Conservation (phyloP, 2,888 invertebrate species). For the Stenoptilia bipunctidactyla region DNA sequence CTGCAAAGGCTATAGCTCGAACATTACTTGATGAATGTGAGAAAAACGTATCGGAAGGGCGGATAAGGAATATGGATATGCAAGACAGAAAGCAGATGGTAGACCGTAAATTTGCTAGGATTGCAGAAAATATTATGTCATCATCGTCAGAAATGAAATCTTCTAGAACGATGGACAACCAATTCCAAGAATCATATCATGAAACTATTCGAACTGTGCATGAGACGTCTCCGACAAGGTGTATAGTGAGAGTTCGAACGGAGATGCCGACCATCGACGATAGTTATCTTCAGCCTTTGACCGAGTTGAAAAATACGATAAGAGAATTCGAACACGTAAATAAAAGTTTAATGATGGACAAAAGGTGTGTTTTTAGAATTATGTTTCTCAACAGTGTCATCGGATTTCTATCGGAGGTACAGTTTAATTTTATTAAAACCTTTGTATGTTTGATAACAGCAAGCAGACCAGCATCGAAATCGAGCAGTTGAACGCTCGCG, state of each 20-base stretch:
- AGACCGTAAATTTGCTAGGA: constrained; percentile 27
- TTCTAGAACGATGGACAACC: constrained; percentile 16
- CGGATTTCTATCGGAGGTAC: not conserved
- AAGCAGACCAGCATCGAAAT: constrained; percentile 98
- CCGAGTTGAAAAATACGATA: constrained; percentile 73
- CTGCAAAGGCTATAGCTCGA: constrained; percentile 79
- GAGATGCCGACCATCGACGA: constrained; percentile 61
- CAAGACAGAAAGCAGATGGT: constrained; percentile 29
- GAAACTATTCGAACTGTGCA: constrained; percentile 37
- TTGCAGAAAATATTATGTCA: constrained; percentile 29
- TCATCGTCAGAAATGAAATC: constrained; percentile 24
- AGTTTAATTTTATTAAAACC: too few species aligned
- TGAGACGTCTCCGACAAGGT: constrained; percentile 40
- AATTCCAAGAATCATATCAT: constrained; percentile 27
- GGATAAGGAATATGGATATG: constrained; percentile 32
- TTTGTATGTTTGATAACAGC: constrained; percentile 67
- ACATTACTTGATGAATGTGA: constrained; percentile 73
- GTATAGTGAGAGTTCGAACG: constrained; percentile 41
- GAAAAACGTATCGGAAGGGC: constrained; percentile 60
- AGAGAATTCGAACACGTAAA: constrained; percentile 74
- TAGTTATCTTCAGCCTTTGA: constrained; percentile 68
- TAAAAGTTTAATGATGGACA: constrained; percentile 71
- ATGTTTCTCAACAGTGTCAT: not conserved
- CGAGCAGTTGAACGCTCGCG: constrained; percentile 94
- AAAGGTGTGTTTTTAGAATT: constrained; percentile 65